Base-by-base conservation (phyloP, 2,797 vertebrate species). In the Coccyzus lansbergi region DNA sequence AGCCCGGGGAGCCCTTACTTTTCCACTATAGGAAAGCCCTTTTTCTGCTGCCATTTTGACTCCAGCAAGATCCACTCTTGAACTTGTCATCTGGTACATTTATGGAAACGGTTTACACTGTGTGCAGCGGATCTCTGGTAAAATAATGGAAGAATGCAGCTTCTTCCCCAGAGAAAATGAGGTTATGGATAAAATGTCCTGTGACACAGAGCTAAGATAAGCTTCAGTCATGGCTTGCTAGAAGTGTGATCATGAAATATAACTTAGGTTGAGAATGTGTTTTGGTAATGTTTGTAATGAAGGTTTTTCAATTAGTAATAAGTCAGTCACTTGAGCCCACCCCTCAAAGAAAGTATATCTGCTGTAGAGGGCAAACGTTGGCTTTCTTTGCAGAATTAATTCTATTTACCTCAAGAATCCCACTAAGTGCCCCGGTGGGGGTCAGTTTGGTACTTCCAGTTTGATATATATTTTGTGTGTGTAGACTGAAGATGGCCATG, bases 11-110 rank as follows among this genome's bases (percentile, higher is more conserved):
- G 51, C 51, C 15, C 26, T 52, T 52, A 25, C 26, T 25, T 15
- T 26, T 25, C 26, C 26, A 28, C 51, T 12, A 24, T 15, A 51
- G 25, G 11, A 25, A 52, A 28, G 51, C 5, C 1, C 34, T 26
- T 40, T 25, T 33, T 14, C 6, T 15, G 10, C 16, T 53, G 63
- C 28, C 0, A 1, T 2, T 20, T 25, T 48, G 24, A 2, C 20
- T 42, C 17, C 4, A 34, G 28, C 3, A 7, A 42, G 3, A 6
- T 44, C 12, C n/a, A 8, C 34, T 38, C 7, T 59, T 40, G 44
- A 40, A 4, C 8, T 38, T 8, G 18, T 28, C 1, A 0, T 7
- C 56, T 28, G n/a, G 13, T 38, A 1, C 7, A 12, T 17, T 42
- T 19, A 0, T 5, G 9, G 51, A 34, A 52, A 6, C 5, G 19